Evolutionary conservation across 2,113 vertebrate genomes (phyloP).

Genomic region (Canis aureus): DNA sequence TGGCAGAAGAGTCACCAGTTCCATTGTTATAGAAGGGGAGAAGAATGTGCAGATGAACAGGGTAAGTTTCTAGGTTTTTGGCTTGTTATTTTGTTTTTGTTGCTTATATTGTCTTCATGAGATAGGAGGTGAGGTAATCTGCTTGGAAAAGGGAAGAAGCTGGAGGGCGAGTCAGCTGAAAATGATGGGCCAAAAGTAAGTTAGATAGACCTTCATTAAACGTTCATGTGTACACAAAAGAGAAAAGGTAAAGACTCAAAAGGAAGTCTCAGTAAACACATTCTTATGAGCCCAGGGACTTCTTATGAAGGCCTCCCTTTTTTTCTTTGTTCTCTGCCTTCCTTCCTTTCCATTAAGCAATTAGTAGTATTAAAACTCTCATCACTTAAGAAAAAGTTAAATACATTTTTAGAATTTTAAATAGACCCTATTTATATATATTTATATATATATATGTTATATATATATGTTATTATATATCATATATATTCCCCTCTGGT

Average conservation of each 20-base stretch:
- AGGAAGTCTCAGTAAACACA: background rate
- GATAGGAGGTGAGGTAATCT: background rate
- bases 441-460: too few relatives aligned
- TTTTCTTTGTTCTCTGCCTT: background rate
- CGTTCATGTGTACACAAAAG: background rate
- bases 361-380: background rate
- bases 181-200: background rate
- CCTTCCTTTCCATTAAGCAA: background rate
- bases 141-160: background rate
- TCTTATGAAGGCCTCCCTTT: background rate
- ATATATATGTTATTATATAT: too few relatives aligned
- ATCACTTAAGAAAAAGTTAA: slow-evolving; percentile 4
- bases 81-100: background rate
- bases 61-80: background rate
- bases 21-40: background rate
- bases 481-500: background rate
- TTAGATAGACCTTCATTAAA: background rate
- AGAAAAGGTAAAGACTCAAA: background rate
- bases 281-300: background rate
- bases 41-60: too few relatives aligned
- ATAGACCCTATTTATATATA: background rate
- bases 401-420: slow-evolving; percentile 24
- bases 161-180: background rate
- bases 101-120: background rate
- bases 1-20: background rate